These are phyloP conservation scores for Champsocephalus esox DNA, from an alignment of 2,797 vertebrate genomes.

Conservation along the genomic window DNA sequence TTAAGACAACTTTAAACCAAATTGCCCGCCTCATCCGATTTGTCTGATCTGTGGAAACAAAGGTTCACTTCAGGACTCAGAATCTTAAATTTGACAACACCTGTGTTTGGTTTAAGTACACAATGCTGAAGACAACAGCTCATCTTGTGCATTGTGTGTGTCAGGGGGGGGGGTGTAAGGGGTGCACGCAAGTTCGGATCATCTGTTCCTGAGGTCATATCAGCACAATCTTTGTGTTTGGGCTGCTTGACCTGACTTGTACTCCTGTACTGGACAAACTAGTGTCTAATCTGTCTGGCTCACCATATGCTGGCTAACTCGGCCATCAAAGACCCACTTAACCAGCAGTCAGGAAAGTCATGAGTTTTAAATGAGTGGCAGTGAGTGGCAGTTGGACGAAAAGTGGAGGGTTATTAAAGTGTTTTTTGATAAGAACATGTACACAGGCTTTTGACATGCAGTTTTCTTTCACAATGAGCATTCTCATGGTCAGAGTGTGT, in stretches of 20 bases:
- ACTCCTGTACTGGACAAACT: slow-evolving; percentile 69
- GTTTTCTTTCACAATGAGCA: not conserved
- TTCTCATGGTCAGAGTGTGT: not conserved
- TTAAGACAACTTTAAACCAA: slow-evolving; percentile 42
- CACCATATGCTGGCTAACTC: slow-evolving; percentile 77
- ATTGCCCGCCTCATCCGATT: slow-evolving; percentile 61
- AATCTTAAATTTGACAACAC: slow-evolving; percentile 25
- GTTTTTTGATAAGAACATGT: not conserved
- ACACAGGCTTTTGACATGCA: too few species aligned
- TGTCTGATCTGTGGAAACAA: slow-evolving; percentile 60
- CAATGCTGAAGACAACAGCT: slow-evolving; percentile 24
- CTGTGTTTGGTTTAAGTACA: slow-evolving; percentile 14
- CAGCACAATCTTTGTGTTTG: slow-evolving; percentile 70
- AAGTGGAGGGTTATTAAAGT: too few species aligned
- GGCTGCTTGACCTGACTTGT: slow-evolving; percentile 78
- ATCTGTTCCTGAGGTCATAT: slow-evolving; percentile 75
- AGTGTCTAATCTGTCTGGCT: slow-evolving; percentile 83
- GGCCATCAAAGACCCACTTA: slow-evolving; percentile 31
- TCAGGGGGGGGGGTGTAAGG: slow-evolving; percentile 12
- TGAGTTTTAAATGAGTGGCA: slow-evolving; percentile 4
- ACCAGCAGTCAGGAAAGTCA: slow-evolving; percentile 21
- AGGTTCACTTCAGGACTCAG: slow-evolving; percentile 55
- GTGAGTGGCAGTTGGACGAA: not conserved
- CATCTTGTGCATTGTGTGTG: slow-evolving; percentile 11
- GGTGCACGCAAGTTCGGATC: slow-evolving; percentile 54